Evolutionary conservation across 2,888 invertebrate species (phyloP).

Genomic region (Physocephala rufipes): DNA sequence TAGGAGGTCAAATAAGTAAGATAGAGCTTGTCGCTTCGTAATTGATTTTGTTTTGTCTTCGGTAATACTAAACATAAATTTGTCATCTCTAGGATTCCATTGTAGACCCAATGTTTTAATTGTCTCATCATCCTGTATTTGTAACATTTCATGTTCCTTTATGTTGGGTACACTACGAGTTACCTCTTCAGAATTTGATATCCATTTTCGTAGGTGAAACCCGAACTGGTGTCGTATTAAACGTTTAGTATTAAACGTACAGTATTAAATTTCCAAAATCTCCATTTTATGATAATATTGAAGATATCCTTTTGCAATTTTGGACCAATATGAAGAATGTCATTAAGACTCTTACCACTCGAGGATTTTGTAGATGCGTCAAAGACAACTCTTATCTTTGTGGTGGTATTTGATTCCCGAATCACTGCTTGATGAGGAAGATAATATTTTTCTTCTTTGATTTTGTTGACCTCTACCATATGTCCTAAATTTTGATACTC

Average conservation of each 20-base stretch:
- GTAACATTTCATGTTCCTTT: constrained; percentile 7
- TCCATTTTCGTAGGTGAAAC: constrained; percentile 20
- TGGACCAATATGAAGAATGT: constrained; percentile 1
- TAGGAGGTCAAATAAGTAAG: background rate
- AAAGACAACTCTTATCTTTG: background rate
- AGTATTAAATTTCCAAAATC: constrained; percentile 6
- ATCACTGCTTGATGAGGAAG: background rate
- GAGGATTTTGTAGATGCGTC: background rate
- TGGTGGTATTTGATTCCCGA: background rate
- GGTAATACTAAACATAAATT: background rate
- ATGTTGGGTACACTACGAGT: too few species aligned
- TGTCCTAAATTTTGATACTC: background rate
- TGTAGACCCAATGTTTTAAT: background rate
- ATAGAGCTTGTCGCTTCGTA: background rate
- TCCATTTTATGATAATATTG: constrained; percentile 5
- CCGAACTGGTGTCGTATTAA: too few species aligned
- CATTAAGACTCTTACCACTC: background rate
- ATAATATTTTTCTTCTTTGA: background rate
- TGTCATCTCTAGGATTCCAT: background rate
- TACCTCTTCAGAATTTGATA: constrained; percentile 8
- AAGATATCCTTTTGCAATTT: background rate
- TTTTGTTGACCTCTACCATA: background rate
- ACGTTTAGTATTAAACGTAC: too few species aligned
- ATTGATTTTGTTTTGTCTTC: background rate
- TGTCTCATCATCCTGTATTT: constrained; percentile 37